Evolutionary conservation across 2,797 vertebrate species (phyloP).

Genomic region (Chelidonichthys spinosus): DNA sequence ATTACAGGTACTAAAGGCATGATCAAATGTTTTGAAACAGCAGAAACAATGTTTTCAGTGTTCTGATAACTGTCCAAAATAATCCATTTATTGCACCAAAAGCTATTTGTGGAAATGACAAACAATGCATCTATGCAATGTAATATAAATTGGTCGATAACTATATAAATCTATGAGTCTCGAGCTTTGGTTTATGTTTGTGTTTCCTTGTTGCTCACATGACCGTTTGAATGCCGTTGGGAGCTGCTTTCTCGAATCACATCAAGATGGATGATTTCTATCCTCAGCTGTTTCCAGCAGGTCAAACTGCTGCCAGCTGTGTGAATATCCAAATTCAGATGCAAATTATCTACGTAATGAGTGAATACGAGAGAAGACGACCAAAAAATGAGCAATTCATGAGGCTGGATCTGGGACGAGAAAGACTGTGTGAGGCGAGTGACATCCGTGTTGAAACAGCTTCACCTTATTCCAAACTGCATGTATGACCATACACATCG

Average conservation of each 20-base stretch:
- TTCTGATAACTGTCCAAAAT: background rate
- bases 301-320: constrained; percentile 30
- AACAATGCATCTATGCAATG: background rate
- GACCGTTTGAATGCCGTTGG: background rate
- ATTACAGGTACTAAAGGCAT: too few relatives aligned
- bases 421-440: background rate
- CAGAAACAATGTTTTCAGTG: background rate
- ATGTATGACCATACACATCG: background rate
- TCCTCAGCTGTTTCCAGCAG: constrained; percentile 1
- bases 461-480: background rate
- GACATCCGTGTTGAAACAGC: too few relatives aligned
- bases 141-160: background rate
- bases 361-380: constrained; percentile 19
- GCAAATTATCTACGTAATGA: constrained; percentile 31
- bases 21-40: background rate
- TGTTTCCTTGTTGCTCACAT: background rate
- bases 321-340: constrained; percentile 13
- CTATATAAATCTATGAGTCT: background rate
- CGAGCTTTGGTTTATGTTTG: background rate
- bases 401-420: constrained; percentile 4
- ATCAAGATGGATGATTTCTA: background rate
- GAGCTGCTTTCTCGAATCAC: background rate
- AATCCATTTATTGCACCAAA: background rate
- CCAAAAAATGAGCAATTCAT: constrained; percentile 24
- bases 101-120: constrained; percentile 2